Evolutionary conservation across 1,140 invertebrate genomes (phyloP), one percentile per base, ranked within the genome.

Genomic region (Zaprionus inermis): DNA sequence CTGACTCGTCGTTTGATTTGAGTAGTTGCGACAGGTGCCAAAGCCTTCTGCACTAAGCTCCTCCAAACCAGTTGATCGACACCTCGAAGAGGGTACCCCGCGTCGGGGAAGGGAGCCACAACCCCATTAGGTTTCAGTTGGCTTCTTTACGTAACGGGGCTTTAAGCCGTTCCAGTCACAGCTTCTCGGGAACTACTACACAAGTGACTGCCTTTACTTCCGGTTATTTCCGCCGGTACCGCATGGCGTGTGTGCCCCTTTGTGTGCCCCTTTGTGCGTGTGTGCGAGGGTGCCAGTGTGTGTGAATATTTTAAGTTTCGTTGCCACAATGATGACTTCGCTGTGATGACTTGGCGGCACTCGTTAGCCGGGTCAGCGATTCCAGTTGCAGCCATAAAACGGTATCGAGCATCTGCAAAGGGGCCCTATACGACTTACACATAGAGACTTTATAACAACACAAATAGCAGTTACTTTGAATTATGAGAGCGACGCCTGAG

Each of bases 1-100:
- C n/a, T n/a, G 65, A 18, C 58, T 73, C 18, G 36, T 34, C 59
- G 52, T 38, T 63, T 64, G 76, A 76, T 76, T 49, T 49, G 73
- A 73, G 78, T 65, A 49, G 41, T 85, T 81, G 51, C 79, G 82
- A 81, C 82, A 85, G 76, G 82, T 85, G 82, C 71, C 82, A 81
- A 44, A 56, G 60, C 9, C 51, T 60, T 24, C 67, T 10, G 70
- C 20, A 18, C 20, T 52, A 73, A 72, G 64, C 71, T 36, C 10
- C 44, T 52, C 9, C 5, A 3, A 18, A 6, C 38, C 3, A 18
- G 44, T 11, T 49, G 44, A 49, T 49, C 44, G 44, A 49, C 44
- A 22, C 44, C 41, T n/a, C n/a, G n/a, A 14, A 7, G 3, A 38
- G 14, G 36, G 5, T 38, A 14, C 36, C 36, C 36, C 14, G 5